These are phyloP conservation scores for Xiphophorus couchianus DNA, from an alignment of 2,113 vertebrate species.

Conservation along the genomic window DNA sequence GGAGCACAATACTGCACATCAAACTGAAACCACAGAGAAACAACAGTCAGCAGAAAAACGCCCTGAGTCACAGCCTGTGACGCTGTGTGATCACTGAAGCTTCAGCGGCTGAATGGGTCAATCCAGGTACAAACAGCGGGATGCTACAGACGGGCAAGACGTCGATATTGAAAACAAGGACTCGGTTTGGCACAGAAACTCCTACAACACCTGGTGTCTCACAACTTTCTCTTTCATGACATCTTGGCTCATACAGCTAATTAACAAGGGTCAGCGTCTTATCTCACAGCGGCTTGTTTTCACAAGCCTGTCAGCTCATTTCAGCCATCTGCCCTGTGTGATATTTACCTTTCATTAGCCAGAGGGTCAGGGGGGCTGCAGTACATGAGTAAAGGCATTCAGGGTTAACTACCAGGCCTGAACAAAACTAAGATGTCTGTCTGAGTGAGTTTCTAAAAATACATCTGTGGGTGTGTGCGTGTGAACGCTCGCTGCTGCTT, in stretches of 20 bases:
- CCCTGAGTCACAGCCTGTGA: conserved; percentile 21
- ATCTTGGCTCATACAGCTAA: conserved; percentile 60
- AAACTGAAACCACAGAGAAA: conserved; percentile 9
- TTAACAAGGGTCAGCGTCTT: conserved; percentile 73
- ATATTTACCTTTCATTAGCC: conserved; percentile 73
- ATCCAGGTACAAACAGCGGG: conserved; percentile 34
- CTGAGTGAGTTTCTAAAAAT: conserved; percentile 45
- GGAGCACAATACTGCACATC: conserved; percentile 27
- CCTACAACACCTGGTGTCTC: conserved; percentile 34
- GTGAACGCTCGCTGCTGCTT: conserved; percentile 28
- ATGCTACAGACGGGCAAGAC: background rate
- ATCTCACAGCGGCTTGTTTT: conserved; percentile 73
- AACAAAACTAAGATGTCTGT: conserved; percentile 67
- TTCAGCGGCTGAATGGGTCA: conserved; percentile 6
- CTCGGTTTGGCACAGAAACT: conserved; percentile 40
- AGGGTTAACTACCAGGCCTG: conserved; percentile 67
- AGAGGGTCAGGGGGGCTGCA: conserved; percentile 25
- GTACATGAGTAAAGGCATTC: conserved; percentile 71
- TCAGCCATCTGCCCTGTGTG: conserved; percentile 52
- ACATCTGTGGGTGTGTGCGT: conserved; percentile 43
- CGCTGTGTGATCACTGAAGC: background rate
- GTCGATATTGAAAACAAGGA: background rate
- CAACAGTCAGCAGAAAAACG: conserved; percentile 7
- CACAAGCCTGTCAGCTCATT: conserved; percentile 67
- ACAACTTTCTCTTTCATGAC: conserved; percentile 58